Base-by-base conservation (phyloP, 2,113 vertebrate species). In the Sarotherodon lohbergeri region DNA sequence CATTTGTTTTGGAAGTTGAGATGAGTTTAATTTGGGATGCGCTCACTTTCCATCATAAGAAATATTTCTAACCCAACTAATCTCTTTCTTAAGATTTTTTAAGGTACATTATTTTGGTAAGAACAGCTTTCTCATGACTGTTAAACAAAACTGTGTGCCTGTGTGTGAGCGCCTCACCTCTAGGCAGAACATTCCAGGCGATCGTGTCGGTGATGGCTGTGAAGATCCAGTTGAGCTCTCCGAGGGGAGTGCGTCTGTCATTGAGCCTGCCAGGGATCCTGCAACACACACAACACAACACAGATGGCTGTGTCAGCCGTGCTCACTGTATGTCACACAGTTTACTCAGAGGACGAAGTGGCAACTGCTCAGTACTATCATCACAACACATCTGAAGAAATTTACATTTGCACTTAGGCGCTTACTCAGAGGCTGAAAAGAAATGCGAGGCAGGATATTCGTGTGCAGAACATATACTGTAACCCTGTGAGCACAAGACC, bases 201-300 rank as follows among this genome's bases (percentile, higher is more conserved):
- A 99, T 99, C 39, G 99, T 99, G 95, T 99, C 99, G 0, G 99
- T 99, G 95, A 99, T 99, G 17, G 99, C 99, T 0, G 98, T 99
- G 96, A 99, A 99, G 96, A 99, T 99, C 99, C 99, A 99, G 94
- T 99, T 99, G 89, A 99, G 97, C 86, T 99, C 99, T 43, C 99
- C 99, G 79, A 99, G 96, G 1, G 98, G 99, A 0, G 99, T 99
- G 71, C 99, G 97, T 86, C 99, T 96, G 97, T 99, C 99, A 3
- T 99, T 99, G 88, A 99, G 97, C 81, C 99, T 96, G 24, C 99
- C 99, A 1, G 99, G 99, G 89, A 99, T 99, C 96, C 99, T 99
- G 41, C 39, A 54, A 83, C 68, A 91, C 81, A 87, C 83, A 91
- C 76, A 93, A 91, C 87, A 92, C 4, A 82, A 91, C 88, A 88